These are phyloP conservation scores for Ashinkailepas kermadecensis DNA, from an alignment of 2,888 invertebrate genomes.

Conservation along the genomic window DNA sequence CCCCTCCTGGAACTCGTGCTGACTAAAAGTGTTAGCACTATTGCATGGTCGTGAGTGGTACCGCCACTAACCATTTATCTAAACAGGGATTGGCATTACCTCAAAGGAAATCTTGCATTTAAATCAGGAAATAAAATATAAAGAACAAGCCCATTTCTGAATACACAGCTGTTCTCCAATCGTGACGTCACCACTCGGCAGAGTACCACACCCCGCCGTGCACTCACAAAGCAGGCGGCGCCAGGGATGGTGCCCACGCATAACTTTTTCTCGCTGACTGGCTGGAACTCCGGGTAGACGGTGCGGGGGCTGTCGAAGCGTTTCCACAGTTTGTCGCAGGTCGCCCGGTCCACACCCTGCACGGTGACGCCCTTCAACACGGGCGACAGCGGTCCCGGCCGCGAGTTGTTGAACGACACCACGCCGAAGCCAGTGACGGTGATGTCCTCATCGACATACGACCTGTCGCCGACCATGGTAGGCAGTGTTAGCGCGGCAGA, in stretches of 20 bases:
- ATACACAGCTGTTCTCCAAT: too few species aligned
- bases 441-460: background rate
- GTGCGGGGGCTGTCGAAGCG: background rate
- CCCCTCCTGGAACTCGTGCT: too few species aligned
- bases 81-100: background rate
- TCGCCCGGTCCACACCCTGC: background rate
- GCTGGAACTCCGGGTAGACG: background rate
- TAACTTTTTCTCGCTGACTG: background rate
- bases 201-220: background rate
- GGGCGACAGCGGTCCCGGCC: background rate
- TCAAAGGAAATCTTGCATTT: too few species aligned
- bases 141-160: too few species aligned
- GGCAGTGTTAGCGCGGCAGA: too few species aligned
- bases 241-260: background rate
- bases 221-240: background rate
- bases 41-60: too few species aligned
- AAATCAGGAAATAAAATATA: too few species aligned
- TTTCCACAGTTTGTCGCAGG: background rate
- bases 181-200: too few species aligned
- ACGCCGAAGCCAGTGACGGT: background rate
- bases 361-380: background rate
- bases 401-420: background rate
- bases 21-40: too few species aligned
- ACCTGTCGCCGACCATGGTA: too few species aligned
- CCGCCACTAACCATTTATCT: too few species aligned